Conservation (phyloP, 2,797 vertebrate species). For the Poecilia wingei region DNA sequence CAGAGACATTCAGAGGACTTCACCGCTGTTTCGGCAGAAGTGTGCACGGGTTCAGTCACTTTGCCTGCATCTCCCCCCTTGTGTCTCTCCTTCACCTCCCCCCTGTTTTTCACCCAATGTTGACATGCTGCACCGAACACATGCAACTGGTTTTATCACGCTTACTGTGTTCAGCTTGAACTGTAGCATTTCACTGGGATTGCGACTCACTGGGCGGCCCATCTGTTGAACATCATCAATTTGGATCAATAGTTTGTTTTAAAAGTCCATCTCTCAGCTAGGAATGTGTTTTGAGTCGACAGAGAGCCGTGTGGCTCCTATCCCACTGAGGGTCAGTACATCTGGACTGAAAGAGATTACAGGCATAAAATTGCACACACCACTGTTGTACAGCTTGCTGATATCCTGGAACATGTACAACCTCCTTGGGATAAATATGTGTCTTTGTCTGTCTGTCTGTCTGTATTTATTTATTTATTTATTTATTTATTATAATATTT, state of each 20-base stretch:
- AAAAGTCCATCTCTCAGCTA: not conserved
- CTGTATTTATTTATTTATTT: not conserved
- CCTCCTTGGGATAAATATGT: not conserved
- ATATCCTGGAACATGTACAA: not conserved
- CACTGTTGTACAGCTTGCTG: not conserved
- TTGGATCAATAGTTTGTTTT: constrained; percentile 1
- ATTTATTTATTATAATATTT: not conserved
- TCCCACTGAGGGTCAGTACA: not conserved
- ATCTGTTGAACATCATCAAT: constrained; percentile 60
- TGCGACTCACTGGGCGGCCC: constrained; percentile 11
- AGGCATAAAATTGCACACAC: not conserved
- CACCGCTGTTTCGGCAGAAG: constrained; percentile 53
- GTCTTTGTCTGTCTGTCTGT: not conserved
- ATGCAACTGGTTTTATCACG: constrained; percentile 6
- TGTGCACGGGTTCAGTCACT: constrained; percentile 61
- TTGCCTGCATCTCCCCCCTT: constrained; percentile 54
- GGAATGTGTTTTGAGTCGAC: not conserved
- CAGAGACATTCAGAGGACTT: constrained; percentile 29
- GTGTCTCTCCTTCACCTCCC: constrained; percentile 24
- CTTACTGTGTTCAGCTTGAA: constrained; percentile 20
- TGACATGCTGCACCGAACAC: constrained; percentile 26
- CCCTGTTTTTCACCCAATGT: constrained; percentile 30
- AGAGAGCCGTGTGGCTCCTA: not conserved
- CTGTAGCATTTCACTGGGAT: constrained; percentile 37
- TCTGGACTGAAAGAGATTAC: not conserved